These are phyloP conservation scores for Poecilia picta DNA, from an alignment of 2,797 vertebrate species.

Conservation along the genomic window DNA sequence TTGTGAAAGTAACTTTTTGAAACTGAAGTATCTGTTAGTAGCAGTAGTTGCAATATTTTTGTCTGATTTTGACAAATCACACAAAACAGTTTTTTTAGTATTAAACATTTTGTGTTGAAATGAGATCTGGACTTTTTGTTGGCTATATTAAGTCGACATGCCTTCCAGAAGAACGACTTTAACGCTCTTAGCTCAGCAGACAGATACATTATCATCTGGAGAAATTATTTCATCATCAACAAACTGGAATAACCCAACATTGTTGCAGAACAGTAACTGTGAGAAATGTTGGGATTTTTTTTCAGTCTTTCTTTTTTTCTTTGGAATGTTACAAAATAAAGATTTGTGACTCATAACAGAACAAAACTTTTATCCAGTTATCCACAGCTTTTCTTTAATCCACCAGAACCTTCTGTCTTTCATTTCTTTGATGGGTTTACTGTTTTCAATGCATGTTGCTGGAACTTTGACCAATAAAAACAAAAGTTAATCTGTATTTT, in stretches of 20 bases:
- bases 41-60: background rate
- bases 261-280: background rate
- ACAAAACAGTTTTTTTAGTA: background rate
- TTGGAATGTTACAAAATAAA: background rate
- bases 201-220: background rate
- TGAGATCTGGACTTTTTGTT: background rate
- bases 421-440: background rate
- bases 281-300: background rate
- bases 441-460: background rate
- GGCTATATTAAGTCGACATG: background rate
- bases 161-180: background rate
- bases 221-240: background rate
- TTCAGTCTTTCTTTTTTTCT: background rate
- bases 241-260: background rate
- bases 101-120: background rate
- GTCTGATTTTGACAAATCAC: background rate
- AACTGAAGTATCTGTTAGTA: background rate
- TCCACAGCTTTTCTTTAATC: background rate
- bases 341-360: background rate
- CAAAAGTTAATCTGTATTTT: background rate
- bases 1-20: background rate
- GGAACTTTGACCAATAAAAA: too few species aligned
- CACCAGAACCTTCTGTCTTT: background rate
- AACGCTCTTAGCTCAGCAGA: background rate
- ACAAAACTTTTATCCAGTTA: background rate